Evolutionary conservation across 1,140 invertebrate genomes (phyloP).

Genomic region (Phortica variegata): DNA sequence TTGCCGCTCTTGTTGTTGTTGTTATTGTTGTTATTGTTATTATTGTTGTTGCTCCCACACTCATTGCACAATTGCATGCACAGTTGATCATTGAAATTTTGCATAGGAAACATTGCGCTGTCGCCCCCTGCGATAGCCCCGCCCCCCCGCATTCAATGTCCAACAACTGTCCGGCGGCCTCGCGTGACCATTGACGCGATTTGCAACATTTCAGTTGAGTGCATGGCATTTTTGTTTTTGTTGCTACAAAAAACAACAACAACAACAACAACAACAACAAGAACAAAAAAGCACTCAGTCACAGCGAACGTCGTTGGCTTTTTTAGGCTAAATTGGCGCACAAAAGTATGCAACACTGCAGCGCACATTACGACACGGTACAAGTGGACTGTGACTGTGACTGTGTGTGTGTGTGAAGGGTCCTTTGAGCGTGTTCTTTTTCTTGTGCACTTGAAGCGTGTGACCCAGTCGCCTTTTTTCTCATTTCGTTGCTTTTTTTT

Average conservation of each 20-base stretch:
- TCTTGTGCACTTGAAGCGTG: no score
- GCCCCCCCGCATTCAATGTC: constrained; percentile 5
- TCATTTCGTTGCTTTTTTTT: constrained; percentile 19
- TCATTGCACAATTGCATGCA: constrained; percentile 14
- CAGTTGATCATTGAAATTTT: no score
- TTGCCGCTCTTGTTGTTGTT: constrained; percentile 3
- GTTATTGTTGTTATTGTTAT: constrained; percentile 20
- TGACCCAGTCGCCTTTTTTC: background rate
- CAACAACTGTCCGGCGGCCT: background rate
- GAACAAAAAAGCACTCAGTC: no score
- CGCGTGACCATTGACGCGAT: background rate
- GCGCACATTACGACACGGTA: constrained; percentile 1
- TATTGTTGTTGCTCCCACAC: background rate
- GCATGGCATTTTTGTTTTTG: background rate
- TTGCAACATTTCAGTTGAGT: background rate
- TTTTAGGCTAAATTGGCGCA: constrained; percentile 12
- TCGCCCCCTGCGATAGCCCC: no score
- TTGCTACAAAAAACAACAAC: no score
- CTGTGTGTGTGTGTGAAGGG: constrained; percentile 28
- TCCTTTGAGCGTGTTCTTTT: constrained; percentile 24
- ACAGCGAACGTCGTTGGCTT: background rate
- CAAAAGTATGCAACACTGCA: constrained; percentile 10
- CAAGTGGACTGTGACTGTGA: constrained; percentile 15
- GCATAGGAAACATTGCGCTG: no score
- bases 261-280: no score